Percentiles rank a stretch among this genome's conserved stretches.
phyloP scores from a whole-genome alignment of 2,113 vertebrate genomes.

The Tamias sibiricus region DNA sequence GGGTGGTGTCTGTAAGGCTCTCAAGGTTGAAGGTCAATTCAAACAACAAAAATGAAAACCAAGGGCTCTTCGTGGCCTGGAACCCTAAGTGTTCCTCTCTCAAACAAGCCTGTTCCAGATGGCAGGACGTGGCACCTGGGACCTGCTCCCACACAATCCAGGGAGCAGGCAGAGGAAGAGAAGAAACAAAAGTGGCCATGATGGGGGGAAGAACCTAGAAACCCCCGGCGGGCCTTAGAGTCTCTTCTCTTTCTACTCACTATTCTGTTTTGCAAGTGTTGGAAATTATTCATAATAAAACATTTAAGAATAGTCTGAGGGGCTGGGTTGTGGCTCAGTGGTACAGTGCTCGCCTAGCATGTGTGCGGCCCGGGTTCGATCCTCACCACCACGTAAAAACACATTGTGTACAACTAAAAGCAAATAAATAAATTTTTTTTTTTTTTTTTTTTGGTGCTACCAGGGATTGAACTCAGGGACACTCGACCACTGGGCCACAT shows the following conservation, averaged over 20 bases:
- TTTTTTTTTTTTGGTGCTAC: too few species aligned
- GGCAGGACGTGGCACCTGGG: rapidly evolving
- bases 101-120: neutral
- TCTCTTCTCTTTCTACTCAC: neutral
- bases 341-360: too few species aligned
- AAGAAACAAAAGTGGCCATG: neutral
- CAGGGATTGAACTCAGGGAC: too few species aligned
- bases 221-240: too few species aligned
- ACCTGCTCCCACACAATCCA: neutral
- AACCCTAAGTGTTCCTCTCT: neutral
- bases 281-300: neutral
- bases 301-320: neutral
- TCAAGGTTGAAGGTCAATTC: neutral
- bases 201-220: too few species aligned
- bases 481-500: too few species aligned
- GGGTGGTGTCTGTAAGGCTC: neutral
- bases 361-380: too few species aligned
- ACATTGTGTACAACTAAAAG: too few species aligned
- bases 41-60: neutral
- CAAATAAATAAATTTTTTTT: too few species aligned
- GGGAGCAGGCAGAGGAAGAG: neutral
- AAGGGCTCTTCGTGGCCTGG: neutral
- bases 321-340: too few species aligned
- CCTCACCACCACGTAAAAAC: too few species aligned
- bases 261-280: neutral